Conservation (phyloP, 2,797 vertebrate genomes). For the Merluccius polli region DNA sequence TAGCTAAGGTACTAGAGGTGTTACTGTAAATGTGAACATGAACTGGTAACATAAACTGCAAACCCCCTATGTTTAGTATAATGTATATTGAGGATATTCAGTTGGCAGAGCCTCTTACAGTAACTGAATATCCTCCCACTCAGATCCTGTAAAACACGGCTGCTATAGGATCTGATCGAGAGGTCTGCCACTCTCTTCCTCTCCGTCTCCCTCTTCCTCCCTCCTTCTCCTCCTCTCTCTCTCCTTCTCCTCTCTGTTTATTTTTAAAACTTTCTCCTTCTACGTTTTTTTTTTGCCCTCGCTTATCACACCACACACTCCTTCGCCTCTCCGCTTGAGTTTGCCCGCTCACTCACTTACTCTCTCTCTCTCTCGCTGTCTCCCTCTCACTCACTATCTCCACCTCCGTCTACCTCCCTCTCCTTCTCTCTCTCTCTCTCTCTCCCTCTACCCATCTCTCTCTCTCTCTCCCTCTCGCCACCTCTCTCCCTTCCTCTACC, state of each 20-base stretch:
- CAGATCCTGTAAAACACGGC: background rate
- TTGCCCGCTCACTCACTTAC: background rate
- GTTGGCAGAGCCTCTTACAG: background rate
- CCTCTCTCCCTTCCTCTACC: background rate
- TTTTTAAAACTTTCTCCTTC: background rate
- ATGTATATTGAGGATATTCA: background rate
- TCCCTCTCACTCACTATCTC: background rate
- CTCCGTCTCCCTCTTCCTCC: too few species aligned
- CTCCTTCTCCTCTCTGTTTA: background rate
- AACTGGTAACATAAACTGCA: background rate
- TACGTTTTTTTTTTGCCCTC: background rate
- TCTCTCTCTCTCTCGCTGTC: background rate
- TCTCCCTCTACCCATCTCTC: background rate
- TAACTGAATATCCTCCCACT: background rate
- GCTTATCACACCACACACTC: background rate
- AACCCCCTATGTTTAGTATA: background rate
- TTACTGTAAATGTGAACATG: background rate
- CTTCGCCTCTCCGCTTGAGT: background rate
- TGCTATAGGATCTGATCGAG: background rate
- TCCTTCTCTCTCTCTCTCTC: background rate
- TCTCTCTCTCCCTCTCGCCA: background rate
- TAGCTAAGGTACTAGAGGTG: background rate
- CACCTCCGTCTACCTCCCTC: background rate
- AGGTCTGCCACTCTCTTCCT: constrained; percentile 4
- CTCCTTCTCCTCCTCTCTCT: too few species aligned